Evolutionary conservation across 1,140 invertebrate genomes (phyloP).

Genomic region (Temnothorax curvispinosus): DNA sequence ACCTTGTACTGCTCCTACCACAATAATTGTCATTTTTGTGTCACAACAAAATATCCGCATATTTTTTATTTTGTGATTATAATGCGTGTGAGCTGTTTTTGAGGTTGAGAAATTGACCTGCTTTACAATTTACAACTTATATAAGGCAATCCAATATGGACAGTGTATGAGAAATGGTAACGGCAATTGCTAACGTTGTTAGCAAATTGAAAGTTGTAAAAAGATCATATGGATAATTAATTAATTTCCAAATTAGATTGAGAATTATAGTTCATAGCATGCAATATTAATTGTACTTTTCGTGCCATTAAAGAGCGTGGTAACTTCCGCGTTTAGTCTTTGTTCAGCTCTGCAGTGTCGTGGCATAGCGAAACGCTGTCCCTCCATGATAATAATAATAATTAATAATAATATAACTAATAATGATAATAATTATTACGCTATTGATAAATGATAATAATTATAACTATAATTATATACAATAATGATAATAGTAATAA

Average conservation of each 20-base stretch:
- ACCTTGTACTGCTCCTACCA: neutral
- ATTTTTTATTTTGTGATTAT: constrained; percentile 25
- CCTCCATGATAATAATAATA: constrained; percentile 85
- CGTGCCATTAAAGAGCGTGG: constrained; percentile 86
- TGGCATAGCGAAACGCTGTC: constrained; percentile 85
- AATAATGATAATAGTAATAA: constrained; percentile 71
- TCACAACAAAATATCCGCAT: constrained; percentile 1
- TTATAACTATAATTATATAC: constrained; percentile 68
- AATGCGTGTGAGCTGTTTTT: constrained; percentile 12
- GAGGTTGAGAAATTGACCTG: neutral
- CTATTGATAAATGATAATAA: constrained; percentile 69
- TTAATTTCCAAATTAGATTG: constrained; percentile 36
- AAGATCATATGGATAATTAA: neutral
- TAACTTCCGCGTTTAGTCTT: constrained; percentile 84
- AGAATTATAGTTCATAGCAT: constrained; percentile 6
- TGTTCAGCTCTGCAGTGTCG: constrained; percentile 83
- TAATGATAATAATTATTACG: constrained; percentile 71
- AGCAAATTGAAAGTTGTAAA: constrained; percentile 19
- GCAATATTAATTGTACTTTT: constrained; percentile 68
- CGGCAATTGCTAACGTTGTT: neutral
- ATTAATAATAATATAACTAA: constrained; percentile 77
- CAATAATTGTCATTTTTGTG: constrained; percentile 10
- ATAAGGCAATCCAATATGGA: constrained; percentile 10
- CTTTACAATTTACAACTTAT: constrained; percentile 29
- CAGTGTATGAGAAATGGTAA: constrained; percentile 9